Evolutionary conservation across 1,140 invertebrate species (phyloP).

Genomic region (Coelopa frigida): DNA sequence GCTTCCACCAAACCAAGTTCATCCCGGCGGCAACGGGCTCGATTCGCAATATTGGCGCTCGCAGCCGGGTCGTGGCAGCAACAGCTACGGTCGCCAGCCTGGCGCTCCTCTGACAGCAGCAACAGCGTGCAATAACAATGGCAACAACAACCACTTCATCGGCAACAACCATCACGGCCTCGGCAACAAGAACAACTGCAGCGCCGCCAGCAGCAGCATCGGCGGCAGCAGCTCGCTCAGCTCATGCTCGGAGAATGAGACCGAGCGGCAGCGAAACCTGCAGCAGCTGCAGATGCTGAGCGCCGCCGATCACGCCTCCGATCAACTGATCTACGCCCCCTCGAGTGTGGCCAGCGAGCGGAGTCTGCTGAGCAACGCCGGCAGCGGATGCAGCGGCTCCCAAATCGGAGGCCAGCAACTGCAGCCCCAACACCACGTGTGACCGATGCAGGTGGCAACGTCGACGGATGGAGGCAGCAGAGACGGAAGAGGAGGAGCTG

Average conservation of each 20-base stretch:
- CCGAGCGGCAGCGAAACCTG: conserved; percentile 13
- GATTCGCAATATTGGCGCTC: conserved; percentile 22
- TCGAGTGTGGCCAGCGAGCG: conserved; percentile 41
- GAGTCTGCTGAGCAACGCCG: conserved; percentile 36
- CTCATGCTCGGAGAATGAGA: neutral
- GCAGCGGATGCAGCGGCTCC: conserved; percentile 29
- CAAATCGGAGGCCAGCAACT: conserved; percentile 8
- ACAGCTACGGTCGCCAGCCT: conserved; percentile 1
- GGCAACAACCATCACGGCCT: neutral
- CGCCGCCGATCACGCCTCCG: conserved; percentile 5
- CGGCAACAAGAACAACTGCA: neutral
- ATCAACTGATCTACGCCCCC: conserved; percentile 39
- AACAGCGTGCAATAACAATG: conserved; percentile 1
- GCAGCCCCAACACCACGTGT: neutral
- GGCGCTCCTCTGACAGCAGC: too few relatives aligned
- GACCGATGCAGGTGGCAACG: conserved; percentile 2
- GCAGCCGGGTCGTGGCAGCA: conserved; percentile 19
- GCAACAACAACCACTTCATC: conserved; percentile 7
- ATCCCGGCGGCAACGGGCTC: conserved; percentile 6
- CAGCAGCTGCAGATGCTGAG: conserved; percentile 9
- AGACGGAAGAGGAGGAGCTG: conserved; percentile 8
- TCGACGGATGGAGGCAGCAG: conserved; percentile 7
- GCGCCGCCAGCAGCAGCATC: conserved; percentile 8
- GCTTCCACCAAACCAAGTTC: conserved; percentile 13
- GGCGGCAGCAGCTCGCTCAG: conserved; percentile 11